Percentiles rank a stretch among this genome's conserved stretches.
Evolutionary conservation across 2,113 vertebrate genomes (phyloP).

Genomic region (Epinephelus fuscoguttatus): DNA sequence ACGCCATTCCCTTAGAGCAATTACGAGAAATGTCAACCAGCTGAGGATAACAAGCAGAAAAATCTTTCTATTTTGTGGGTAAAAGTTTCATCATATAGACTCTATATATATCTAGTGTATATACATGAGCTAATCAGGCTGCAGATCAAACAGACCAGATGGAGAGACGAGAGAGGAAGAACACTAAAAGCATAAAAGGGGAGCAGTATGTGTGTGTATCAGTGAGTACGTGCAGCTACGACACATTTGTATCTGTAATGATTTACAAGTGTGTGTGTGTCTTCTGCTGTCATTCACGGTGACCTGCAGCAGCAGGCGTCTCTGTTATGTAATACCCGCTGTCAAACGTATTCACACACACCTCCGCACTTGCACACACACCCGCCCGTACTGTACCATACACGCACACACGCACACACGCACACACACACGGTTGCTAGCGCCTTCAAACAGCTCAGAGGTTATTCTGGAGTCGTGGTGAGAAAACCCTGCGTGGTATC

Average conservation of each 20-base stretch:
- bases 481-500: conserved; percentile 38
- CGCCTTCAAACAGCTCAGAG: conserved; percentile 50
- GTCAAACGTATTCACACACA: conserved; percentile 68
- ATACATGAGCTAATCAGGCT: conserved; percentile 2
- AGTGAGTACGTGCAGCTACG: conserved; percentile 10
- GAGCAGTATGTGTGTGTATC: neutral
- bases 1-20: conserved; percentile 5
- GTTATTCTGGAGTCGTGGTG: conserved; percentile 49
- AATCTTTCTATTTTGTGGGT: neutral
- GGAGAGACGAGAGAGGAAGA: neutral
- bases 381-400: neutral
- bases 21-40: conserved; percentile 14
- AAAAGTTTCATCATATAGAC: conserved; percentile 18
- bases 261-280: conserved; percentile 42
- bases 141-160: conserved; percentile 14
- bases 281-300: conserved; percentile 63
- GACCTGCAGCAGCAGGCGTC: conserved; percentile 75
- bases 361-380: conserved; percentile 32
- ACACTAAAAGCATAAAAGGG: neutral
- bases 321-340: conserved; percentile 72
- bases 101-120: neutral
- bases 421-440: conserved; percentile 41
- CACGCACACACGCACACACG: conserved; percentile 37
- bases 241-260: conserved; percentile 31
- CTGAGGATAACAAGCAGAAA: conserved; percentile 12